Percentiles rank a stretch among this genome's conserved stretches.
These are phyloP conservation scores for Bucorvus abyssinicus DNA, from an alignment of 2,797 vertebrate genomes.

Conservation along the genomic window DNA sequence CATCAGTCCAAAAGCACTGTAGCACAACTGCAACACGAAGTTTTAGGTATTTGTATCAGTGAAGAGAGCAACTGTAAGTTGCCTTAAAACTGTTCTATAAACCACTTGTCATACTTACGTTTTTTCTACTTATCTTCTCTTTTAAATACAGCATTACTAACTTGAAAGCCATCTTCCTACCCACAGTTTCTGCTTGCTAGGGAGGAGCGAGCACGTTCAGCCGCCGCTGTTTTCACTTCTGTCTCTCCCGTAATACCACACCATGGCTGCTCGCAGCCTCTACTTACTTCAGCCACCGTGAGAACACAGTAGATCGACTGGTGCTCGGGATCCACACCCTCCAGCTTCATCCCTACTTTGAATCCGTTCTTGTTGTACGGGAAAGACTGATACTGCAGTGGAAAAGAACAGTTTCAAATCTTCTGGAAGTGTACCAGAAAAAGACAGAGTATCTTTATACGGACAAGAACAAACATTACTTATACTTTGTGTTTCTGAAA, in stretches of 20 bases:
- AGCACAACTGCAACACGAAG: not conserved
- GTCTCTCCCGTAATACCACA: not conserved
- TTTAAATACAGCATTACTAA: not conserved
- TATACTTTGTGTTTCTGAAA: not conserved
- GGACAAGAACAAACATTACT: not conserved
- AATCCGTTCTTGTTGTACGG: constrained; percentile 86
- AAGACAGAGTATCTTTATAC: not conserved
- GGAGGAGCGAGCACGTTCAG: not conserved
- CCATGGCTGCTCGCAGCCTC: not conserved
- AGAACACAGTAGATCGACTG: constrained; percentile 85
- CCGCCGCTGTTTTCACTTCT: not conserved
- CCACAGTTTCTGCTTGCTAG: not conserved
- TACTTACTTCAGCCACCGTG: constrained; percentile 81
- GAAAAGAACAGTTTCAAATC: constrained; percentile 12
- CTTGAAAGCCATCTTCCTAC: not conserved
- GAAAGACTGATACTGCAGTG: constrained; percentile 81
- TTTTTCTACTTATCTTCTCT: not conserved
- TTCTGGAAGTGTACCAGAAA: not conserved
- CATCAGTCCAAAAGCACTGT: not conserved
- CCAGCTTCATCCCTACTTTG: constrained; percentile 84
- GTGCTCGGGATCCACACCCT: constrained; percentile 84
- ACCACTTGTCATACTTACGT: not conserved
- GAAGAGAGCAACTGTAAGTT: not conserved
- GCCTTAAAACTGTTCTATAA: not conserved
- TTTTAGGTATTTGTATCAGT: not conserved